Conservation (phyloP, 2,888 invertebrate genomes). For the Digitonthophagus gazella region DNA sequence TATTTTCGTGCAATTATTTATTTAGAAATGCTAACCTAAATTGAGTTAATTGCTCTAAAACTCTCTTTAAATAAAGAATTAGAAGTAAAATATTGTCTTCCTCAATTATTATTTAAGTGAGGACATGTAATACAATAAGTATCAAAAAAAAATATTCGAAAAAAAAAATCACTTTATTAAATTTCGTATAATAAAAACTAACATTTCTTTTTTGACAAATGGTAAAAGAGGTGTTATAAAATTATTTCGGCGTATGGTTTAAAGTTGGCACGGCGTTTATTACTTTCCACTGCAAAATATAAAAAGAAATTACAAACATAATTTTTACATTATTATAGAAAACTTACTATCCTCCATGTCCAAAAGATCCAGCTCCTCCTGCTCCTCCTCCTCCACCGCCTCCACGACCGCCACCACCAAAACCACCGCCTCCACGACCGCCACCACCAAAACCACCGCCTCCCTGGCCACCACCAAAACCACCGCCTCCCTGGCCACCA, state of each 20-base stretch:
- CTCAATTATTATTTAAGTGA: too few species aligned
- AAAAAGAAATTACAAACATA: background rate
- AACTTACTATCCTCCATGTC: constrained; percentile 25
- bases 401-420: constrained; percentile 18
- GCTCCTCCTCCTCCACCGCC: constrained; percentile 21
- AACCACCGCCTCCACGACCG: background rate
- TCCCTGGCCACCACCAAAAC: background rate
- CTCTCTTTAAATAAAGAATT: too few species aligned
- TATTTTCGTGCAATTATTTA: too few species aligned
- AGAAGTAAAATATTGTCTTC: too few species aligned
- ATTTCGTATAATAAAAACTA: background rate
- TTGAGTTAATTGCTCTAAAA: too few species aligned
- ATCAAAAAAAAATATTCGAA: too few species aligned
- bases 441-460: background rate
- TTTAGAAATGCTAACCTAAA: too few species aligned
- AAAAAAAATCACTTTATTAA: too few species aligned
- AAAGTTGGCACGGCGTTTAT: background rate
- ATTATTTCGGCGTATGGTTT: background rate
- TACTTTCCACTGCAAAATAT: background rate
- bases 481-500: too few species aligned
- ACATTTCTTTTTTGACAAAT: background rate
- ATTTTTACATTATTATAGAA: background rate
- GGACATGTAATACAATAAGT: too few species aligned
- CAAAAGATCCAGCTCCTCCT: constrained; percentile 16
- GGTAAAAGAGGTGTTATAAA: background rate